A percentile compares a stretch with the other conserved stretches of the same genome.
phyloP scores from a whole-genome alignment of 2,888 invertebrate species.

The Ormyrus labotus region DNA sequence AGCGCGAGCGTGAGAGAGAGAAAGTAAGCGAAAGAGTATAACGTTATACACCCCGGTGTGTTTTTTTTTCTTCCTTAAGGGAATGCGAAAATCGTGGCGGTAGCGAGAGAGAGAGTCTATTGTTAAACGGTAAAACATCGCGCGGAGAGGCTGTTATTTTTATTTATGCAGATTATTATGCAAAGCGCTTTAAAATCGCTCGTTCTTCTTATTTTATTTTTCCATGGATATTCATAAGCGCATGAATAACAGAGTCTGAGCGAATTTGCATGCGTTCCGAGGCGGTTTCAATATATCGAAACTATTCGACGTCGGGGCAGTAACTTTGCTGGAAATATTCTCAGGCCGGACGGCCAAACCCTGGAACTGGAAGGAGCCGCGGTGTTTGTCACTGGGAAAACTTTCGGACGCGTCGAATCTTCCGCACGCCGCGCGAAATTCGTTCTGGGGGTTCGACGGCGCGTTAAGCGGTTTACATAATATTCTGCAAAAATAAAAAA shows the following conservation, averaged over 20 bases:
- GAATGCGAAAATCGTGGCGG: slow-evolving; percentile 6
- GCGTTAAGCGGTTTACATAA: background rate
- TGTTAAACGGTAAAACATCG: slow-evolving; percentile 19
- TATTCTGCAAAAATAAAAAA: slow-evolving; percentile 12
- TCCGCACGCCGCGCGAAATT: background rate
- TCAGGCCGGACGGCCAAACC: background rate
- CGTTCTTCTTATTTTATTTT: background rate
- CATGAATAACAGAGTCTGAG: slow-evolving; percentile 19
- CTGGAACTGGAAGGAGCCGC: too few species aligned
- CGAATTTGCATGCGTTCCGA: slow-evolving; percentile 15
- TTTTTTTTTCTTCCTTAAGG: slow-evolving; percentile 1
- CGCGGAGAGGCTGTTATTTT: slow-evolving; percentile 12
- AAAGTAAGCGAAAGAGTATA: background rate
- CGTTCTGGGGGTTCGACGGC: background rate
- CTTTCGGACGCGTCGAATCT: background rate
- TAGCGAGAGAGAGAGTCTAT: background rate
- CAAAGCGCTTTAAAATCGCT: slow-evolving; percentile 9
- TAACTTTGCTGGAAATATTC: background rate
- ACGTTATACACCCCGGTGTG: slow-evolving; percentile 8
- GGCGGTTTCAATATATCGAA: background rate
- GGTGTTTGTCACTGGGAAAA: background rate
- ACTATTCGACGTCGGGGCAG: slow-evolving; percentile 5
- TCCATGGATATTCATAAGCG: slow-evolving; percentile 30
- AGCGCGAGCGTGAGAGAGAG: slow-evolving; percentile 1
- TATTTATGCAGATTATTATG: slow-evolving; percentile 35